Evolutionary conservation across 2,113 vertebrate species (phyloP).

Genomic region (Empidonax traillii): DNA sequence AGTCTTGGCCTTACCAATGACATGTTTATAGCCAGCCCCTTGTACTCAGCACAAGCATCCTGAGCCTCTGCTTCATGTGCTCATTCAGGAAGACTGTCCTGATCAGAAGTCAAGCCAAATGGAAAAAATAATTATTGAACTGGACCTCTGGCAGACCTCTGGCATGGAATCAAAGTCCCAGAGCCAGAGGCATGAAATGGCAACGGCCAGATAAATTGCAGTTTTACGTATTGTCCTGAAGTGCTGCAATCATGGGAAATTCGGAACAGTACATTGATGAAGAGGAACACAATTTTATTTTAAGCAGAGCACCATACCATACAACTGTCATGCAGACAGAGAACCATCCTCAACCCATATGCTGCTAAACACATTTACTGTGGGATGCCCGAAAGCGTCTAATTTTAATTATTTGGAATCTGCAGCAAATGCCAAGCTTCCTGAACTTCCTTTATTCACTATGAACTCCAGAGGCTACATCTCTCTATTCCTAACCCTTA

Average conservation of each 20-base stretch:
- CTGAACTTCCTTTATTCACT: background rate
- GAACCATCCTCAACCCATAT: background rate
- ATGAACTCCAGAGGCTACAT: background rate
- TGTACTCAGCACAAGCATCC: background rate
- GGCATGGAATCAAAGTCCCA: background rate
- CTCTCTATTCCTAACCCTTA: background rate
- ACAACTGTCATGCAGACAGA: background rate
- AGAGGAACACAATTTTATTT: background rate
- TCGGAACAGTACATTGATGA: background rate
- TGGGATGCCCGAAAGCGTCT: background rate
- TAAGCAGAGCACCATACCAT: background rate
- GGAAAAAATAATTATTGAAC: background rate
- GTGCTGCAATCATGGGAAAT: background rate
- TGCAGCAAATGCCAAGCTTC: background rate
- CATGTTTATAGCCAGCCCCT: background rate
- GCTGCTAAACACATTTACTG: background rate
- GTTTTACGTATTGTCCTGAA: background rate
- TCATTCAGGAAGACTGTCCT: background rate
- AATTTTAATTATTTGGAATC: conserved; percentile 18
- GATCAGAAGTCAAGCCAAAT: background rate
- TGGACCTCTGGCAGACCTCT: background rate
- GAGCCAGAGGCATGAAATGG: background rate
- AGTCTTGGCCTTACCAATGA: background rate
- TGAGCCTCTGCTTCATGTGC: background rate
- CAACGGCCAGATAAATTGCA: background rate